Evolutionary conservation across 2,797 vertebrate genomes (phyloP).

Genomic region (Gastrophryne carolinensis): DNA sequence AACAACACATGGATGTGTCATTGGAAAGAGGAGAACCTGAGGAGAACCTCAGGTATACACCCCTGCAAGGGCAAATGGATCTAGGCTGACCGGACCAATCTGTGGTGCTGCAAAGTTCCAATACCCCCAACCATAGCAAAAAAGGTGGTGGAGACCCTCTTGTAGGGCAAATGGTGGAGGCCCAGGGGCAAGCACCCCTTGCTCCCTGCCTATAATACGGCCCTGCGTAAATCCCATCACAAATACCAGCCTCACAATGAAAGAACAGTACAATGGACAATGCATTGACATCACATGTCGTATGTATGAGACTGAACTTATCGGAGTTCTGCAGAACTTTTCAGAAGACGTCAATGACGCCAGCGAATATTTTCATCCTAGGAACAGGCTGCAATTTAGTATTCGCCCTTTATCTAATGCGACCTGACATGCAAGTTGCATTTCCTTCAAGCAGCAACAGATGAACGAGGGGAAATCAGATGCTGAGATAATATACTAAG

Average conservation of each 20-base stretch:
- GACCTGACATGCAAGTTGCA: constrained; percentile 68
- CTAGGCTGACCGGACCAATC: too few relatives aligned
- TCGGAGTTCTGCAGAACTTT: background rate
- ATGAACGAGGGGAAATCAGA: constrained; percentile 35
- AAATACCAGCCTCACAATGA: background rate
- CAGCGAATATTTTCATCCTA: background rate
- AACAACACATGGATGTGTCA: too few relatives aligned
- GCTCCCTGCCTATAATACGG: too few relatives aligned
- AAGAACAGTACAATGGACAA: background rate
- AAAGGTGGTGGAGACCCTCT: too few relatives aligned
- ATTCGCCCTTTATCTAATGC: constrained; percentile 66
- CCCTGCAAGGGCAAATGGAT: too few relatives aligned
- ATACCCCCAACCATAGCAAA: too few relatives aligned
- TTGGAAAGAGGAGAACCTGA: too few relatives aligned
- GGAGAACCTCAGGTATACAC: too few relatives aligned
- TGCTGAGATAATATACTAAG: constrained; percentile 42
- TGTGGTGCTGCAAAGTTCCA: too few relatives aligned
- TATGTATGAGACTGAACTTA: background rate
- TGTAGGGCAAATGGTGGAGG: too few relatives aligned
- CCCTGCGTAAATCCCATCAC: too few relatives aligned
- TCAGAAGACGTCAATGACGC: background rate
- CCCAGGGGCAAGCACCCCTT: too few relatives aligned
- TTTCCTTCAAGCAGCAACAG: constrained; percentile 44
- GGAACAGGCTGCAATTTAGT: constrained; percentile 40
- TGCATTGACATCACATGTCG: background rate